phyloP scores from a whole-genome alignment of 2,113 vertebrate species.

The Apodemus speciosus region DNA sequence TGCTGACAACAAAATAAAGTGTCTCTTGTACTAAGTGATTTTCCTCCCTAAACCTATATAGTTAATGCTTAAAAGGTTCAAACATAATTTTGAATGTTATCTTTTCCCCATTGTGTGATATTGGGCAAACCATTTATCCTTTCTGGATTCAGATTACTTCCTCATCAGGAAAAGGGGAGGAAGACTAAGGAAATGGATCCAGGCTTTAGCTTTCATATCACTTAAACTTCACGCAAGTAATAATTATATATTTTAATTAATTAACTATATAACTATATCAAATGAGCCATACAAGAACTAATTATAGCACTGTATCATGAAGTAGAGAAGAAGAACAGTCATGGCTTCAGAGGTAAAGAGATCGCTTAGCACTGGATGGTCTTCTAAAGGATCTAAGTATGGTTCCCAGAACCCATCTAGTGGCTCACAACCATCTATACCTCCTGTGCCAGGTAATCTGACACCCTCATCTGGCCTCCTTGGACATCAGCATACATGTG shows the following conservation, averaged over 20 bases:
- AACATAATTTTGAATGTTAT: neutral
- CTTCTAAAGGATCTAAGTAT: neutral
- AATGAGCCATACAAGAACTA: neutral
- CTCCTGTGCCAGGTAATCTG: neutral
- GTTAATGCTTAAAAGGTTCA: neutral
- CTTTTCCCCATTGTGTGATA: neutral
- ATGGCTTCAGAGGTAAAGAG: neutral
- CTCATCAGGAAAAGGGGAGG: neutral
- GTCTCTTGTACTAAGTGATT: neutral
- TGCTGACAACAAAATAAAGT: neutral
- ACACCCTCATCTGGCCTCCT: too few species aligned
- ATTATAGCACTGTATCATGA: neutral
- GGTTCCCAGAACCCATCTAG: neutral
- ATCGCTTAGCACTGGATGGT: neutral
- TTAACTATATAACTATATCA: constrained; percentile 34
- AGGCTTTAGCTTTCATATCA: constrained; percentile 41
- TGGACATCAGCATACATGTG: neutral
- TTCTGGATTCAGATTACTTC: neutral
- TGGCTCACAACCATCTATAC: neutral
- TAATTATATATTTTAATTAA: constrained; percentile 52
- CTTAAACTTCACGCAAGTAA: neutral
- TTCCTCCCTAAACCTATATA: neutral
- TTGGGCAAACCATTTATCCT: neutral
- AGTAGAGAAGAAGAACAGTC: neutral
- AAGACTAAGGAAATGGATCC: neutral